Percentiles rank a stretch among this genome's conserved stretches.
Evolutionary conservation across 2,797 vertebrate genomes (phyloP).

Genomic region (Rhynchotus rufescens): DNA sequence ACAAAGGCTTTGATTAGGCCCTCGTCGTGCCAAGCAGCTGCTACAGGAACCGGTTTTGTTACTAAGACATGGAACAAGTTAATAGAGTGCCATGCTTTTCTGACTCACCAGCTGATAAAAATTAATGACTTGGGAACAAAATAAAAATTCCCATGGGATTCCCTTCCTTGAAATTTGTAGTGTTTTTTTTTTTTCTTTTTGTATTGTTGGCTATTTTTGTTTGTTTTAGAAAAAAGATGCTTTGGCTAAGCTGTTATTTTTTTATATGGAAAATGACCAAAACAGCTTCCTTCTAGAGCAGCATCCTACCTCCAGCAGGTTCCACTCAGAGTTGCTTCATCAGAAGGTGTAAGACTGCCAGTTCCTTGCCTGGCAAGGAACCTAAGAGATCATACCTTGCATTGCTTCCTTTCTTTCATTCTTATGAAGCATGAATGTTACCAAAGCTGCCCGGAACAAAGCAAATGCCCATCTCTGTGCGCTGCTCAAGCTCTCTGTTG

Average conservation of each 20-base stretch:
- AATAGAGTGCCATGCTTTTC: constrained; percentile 48
- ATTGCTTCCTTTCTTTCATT: fast-evolving
- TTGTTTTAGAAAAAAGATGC: background rate
- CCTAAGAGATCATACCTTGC: background rate
- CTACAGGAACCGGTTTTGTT: constrained; percentile 35
- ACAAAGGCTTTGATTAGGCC: background rate
- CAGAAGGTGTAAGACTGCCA: background rate
- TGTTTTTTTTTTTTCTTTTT: background rate
- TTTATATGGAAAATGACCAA: background rate
- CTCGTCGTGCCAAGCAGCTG: background rate
- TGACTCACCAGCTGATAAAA: constrained; percentile 52
- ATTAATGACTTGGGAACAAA: constrained; percentile 49
- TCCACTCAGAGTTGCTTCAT: background rate
- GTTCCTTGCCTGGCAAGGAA: background rate
- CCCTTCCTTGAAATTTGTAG: background rate
- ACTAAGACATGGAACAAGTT: constrained; percentile 16
- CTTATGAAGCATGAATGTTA: background rate
- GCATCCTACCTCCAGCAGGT: background rate
- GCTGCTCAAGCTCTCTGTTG: background rate
- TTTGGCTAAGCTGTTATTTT: background rate
- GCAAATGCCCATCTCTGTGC: background rate
- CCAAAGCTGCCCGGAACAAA: background rate
- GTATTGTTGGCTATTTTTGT: background rate
- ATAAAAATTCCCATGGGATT: background rate
- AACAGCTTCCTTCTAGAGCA: background rate